Evolutionary conservation across 2,113 vertebrate genomes (phyloP).

Genomic region (Rhinogobius similis): DNA sequence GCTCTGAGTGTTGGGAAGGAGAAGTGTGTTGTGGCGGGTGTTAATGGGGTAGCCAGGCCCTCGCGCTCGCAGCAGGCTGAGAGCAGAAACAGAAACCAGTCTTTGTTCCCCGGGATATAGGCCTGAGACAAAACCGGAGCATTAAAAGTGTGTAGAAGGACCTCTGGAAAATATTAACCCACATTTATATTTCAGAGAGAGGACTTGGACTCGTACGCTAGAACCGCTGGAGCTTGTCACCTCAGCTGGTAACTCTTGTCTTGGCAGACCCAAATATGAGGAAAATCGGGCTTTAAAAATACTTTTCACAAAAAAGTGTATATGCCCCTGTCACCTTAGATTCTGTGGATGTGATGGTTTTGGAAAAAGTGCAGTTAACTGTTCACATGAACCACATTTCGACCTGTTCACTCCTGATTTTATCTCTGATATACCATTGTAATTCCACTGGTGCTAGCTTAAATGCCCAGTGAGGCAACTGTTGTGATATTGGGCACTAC

Average conservation of each 20-base stretch:
- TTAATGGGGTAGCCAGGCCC: conserved; percentile 84
- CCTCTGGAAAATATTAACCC: conserved; percentile 78
- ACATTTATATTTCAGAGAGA: conserved; percentile 70
- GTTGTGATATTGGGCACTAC: too few species aligned
- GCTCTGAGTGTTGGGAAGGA: conserved; percentile 88
- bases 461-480: too few species aligned
- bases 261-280: conserved; percentile 35
- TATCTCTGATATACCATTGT: too few species aligned
- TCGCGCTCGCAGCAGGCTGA: too few species aligned
- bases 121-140: conserved; percentile 68
- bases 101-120: conserved; percentile 76
- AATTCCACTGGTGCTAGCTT: too few species aligned
- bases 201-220: conserved; percentile 59
- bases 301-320: conserved; percentile 8
- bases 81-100: conserved; percentile 81
- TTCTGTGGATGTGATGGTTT: not conserved
- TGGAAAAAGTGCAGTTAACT: not conserved
- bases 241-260: conserved; percentile 50
- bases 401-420: too few species aligned
- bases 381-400: not conserved
- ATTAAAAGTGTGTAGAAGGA: conserved; percentile 73
- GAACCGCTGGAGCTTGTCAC: conserved; percentile 58
- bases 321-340: not conserved
- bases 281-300: conserved; percentile 22
- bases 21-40: conserved; percentile 88